These are phyloP conservation scores for Rhagonycha lutea DNA, from an alignment of 2,888 invertebrate genomes.

Conservation along the genomic window DNA sequence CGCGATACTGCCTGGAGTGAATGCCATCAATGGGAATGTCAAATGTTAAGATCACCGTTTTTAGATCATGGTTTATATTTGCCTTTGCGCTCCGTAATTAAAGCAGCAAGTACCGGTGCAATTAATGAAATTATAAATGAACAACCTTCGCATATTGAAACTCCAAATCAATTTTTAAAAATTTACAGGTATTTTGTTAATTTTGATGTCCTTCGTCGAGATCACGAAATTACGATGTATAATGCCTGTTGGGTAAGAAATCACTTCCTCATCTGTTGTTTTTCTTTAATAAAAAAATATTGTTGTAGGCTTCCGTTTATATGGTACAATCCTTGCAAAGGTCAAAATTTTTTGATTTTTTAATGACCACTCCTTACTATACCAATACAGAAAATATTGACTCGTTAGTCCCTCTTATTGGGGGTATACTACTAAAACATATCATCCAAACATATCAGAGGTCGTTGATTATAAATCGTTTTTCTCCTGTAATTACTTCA, in stretches of 20 bases:
- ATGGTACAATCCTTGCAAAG: not conserved
- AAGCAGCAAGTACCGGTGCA: not conserved
- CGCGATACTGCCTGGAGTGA: not conserved
- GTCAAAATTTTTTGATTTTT: not conserved
- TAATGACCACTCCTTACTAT: not conserved
- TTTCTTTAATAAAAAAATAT: not conserved
- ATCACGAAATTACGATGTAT: not conserved
- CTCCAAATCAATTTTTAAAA: not conserved
- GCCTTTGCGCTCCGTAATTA: not conserved
- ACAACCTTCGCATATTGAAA: not conserved
- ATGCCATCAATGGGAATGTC: not conserved
- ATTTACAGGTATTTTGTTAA: not conserved
- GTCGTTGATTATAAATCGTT: not conserved
- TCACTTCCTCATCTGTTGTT: not conserved
- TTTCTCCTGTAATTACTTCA: not conserved
- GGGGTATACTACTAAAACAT: not conserved
- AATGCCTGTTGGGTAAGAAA: not conserved
- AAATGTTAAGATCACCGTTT: not conserved
- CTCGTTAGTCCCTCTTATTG: not conserved
- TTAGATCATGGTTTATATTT: not conserved
- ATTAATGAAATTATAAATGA: not conserved
- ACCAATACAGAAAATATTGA: not conserved
- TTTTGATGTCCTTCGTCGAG: not conserved
- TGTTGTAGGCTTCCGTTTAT: not conserved
- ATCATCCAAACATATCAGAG: not conserved